These are phyloP conservation scores for Pampusana beccarii DNA, from an alignment of 2,113 vertebrate genomes.

Conservation along the genomic window DNA sequence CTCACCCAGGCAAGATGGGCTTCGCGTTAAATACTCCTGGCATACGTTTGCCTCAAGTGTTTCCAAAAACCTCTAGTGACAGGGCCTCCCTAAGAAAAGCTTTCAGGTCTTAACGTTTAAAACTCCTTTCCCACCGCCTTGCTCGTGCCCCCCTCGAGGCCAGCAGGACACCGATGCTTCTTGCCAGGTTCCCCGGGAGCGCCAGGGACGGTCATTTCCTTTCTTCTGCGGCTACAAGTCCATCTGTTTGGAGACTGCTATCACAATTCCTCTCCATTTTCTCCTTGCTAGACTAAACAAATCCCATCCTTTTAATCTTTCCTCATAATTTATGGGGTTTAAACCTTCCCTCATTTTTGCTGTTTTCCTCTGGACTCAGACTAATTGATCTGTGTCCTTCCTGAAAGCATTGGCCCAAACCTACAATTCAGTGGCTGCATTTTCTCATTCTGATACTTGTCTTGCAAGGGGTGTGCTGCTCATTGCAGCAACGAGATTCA, in stretches of 20 bases:
- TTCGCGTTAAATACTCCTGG: slow-evolving; percentile 5
- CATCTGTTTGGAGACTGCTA: background rate
- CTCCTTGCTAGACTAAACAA: slow-evolving; percentile 42
- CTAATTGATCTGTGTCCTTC: background rate
- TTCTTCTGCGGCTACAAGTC: background rate
- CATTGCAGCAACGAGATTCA: background rate
- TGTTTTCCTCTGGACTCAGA: background rate
- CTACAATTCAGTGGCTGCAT: background rate
- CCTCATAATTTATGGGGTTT: background rate
- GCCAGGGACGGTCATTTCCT: background rate
- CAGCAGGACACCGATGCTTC: fast-evolving
- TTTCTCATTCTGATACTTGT: background rate
- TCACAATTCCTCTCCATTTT: background rate
- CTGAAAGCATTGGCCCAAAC: background rate
- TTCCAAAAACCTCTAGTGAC: background rate
- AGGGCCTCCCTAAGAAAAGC: slow-evolving; percentile 11
- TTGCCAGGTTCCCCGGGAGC: background rate
- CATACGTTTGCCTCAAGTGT: background rate
- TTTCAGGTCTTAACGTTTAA: background rate
- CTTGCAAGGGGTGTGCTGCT: background rate
- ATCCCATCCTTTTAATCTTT: slow-evolving; percentile 9
- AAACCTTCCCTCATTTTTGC: background rate
- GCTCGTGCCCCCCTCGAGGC: background rate
- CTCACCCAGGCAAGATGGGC: background rate
- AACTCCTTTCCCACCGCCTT: background rate